Evolutionary conservation across 2,888 invertebrate species (phyloP).

Genomic region (Diarsia mendica): DNA sequence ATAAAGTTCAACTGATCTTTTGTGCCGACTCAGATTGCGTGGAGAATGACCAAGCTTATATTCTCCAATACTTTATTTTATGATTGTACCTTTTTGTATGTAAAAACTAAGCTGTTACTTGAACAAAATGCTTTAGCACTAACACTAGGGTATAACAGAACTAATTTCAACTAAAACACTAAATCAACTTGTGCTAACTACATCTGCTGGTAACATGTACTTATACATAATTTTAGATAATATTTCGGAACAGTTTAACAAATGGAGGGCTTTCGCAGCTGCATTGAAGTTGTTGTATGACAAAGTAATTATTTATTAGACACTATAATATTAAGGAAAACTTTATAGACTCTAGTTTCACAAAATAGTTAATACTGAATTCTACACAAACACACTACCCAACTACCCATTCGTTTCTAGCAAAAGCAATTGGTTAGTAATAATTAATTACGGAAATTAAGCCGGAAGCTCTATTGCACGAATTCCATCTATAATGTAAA

Average conservation of each 20-base stretch:
- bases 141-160: not conserved
- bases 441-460: conserved; percentile 34
- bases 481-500: conserved; percentile 25
- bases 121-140: not conserved
- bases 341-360: not conserved
- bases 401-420: conserved; percentile 5
- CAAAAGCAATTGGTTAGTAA: conserved; percentile 8
- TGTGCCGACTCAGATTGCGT: conserved; percentile 34
- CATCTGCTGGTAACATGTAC: not conserved
- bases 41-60: conserved; percentile 11
- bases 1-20: conserved; percentile 40
- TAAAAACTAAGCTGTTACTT: not conserved
- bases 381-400: not conserved
- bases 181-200: conserved; percentile 1
- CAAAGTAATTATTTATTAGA: not conserved
- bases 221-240: conserved; percentile 26
- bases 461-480: conserved; percentile 22
- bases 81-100: conserved; percentile 15
- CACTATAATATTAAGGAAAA: not conserved
- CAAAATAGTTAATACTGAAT: not conserved
- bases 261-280: not conserved
- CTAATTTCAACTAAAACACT: not conserved
- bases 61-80: conserved; percentile 18
- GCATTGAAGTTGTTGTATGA: conserved; percentile 1
- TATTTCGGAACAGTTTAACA: conserved; percentile 16